Evolutionary conservation across 1,140 invertebrate genomes (phyloP), one percentile per base, ranked within the genome.

Genomic region (Helicorthomorpha holstii): DNA sequence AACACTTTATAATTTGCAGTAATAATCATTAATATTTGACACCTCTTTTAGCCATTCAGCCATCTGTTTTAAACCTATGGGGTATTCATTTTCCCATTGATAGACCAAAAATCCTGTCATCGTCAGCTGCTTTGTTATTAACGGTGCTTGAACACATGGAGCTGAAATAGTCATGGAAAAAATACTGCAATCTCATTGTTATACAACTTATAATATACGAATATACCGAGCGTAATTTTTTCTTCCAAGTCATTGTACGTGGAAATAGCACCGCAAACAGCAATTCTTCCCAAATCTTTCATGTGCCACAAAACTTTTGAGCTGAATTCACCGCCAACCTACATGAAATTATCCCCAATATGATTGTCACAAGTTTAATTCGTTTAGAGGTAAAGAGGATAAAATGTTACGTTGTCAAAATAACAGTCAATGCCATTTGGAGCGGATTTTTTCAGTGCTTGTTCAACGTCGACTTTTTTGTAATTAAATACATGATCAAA

Each of bases 401-500:
- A 7, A 22, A 22, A 7, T 10, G 4, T 21, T 68, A 81, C 81
- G 65, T 83, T 83, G 59, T 83, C 81, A 66, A 83, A 83, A 59
- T 82, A 83, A 55, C 77, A 79, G 57, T 83, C 78, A 1, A 83
- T 64, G 27, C 77, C 79, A 14, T 80, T 66, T 0, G 80, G 79
- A n/a, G 79, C 79, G 25, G 65, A 68, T 62, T 78, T 66, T 57
- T 69, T 75, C n/a, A 84, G 64, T 34, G 66, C 70, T 34, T 66
- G 49, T 3, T 60, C 61, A 29, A 82, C 49, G 53, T 79, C 61
- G 12, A 65, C 64, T 0, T 63, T 77, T 66, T 83, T 84, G 60
- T 85, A 85, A 65, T 85, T 84, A 51, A 76, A 78, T 1, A 73
- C 79, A 54, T 66, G 58, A 62, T 85, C 79, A 61, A 83, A 82